A percentile compares a stretch with the other conserved stretches of the same genome.
These are phyloP conservation scores for Panagrolaimus sp. DNA, from an alignment of 1,140 invertebrate genomes.

Conservation along the genomic window DNA sequence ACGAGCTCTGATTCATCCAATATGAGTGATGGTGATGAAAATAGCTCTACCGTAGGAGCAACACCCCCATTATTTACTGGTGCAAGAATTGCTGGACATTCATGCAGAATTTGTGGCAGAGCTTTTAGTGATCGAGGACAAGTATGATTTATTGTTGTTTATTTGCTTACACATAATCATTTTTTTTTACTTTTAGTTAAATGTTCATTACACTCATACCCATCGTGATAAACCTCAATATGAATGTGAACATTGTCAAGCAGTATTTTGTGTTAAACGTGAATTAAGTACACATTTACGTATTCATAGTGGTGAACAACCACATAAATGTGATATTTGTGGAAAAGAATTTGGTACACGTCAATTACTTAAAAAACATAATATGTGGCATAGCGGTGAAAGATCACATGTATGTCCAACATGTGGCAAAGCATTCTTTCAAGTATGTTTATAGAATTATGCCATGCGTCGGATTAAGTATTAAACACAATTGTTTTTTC, in stretches of 20 bases:
- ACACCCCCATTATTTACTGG: neutral
- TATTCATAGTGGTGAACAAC: slow-evolving; percentile 85
- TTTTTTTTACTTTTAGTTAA: slow-evolving; percentile 29
- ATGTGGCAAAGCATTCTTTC: slow-evolving; percentile 55
- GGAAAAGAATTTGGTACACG: slow-evolving; percentile 93
- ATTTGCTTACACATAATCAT: neutral
- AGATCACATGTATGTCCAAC: slow-evolving; percentile 47
- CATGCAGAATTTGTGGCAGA: slow-evolving; percentile 1
- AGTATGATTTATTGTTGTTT: neutral
- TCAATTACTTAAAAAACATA: slow-evolving; percentile 91
- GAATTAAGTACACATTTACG: slow-evolving; percentile 69
- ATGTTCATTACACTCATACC: slow-evolving; percentile 51
- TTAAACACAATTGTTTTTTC: slow-evolving; percentile 27
- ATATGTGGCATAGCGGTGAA: slow-evolving; percentile 79
- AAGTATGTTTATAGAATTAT: slow-evolving; percentile 28
- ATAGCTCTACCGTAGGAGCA: neutral
- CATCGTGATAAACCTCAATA: slow-evolving; percentile 53
- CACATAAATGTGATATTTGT: slow-evolving; percentile 92
- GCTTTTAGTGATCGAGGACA: slow-evolving; percentile 10
- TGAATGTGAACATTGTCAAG: slow-evolving; percentile 42
- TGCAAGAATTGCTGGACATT: slow-evolving; percentile 6
- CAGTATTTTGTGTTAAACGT: slow-evolving; percentile 50
- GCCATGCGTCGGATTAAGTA: neutral
- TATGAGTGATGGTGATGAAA: slow-evolving; percentile 10
- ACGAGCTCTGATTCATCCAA: slow-evolving; percentile 1